Conservation (phyloP, 2,113 vertebrate genomes). For the Cebidichthys violaceus region DNA sequence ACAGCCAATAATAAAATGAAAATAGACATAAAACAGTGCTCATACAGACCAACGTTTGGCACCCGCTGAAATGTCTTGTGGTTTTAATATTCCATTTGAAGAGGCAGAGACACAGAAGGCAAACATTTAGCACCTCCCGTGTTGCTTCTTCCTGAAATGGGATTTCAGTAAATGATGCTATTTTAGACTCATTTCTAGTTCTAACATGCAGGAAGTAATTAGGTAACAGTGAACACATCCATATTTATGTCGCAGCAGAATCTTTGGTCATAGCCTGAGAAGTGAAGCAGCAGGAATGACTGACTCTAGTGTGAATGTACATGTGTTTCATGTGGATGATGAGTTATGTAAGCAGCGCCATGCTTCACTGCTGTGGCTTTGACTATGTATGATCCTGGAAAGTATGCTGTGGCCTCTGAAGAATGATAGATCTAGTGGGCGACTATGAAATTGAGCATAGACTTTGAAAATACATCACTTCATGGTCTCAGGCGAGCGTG, state of each 20-base stretch:
- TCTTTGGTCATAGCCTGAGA: constrained; percentile 31
- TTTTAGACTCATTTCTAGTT: constrained; percentile 64
- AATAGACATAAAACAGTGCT: constrained; percentile 19
- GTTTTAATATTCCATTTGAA: constrained; percentile 51
- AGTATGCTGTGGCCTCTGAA: constrained; percentile 49
- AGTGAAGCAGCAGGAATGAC: constrained; percentile 46
- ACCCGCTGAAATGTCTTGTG: not conserved
- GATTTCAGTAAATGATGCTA: constrained; percentile 65
- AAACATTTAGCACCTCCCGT: constrained; percentile 42
- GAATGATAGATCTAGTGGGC: constrained; percentile 49
- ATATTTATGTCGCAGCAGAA: constrained; percentile 44
- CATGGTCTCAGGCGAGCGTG: constrained; percentile 55
- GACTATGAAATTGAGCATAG: constrained; percentile 60
- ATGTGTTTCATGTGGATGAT: constrained; percentile 61
- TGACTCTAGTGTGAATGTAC: constrained; percentile 49
- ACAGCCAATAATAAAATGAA: not conserved
- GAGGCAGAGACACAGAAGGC: constrained; percentile 46
- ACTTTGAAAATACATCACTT: constrained; percentile 63
- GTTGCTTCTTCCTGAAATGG: constrained; percentile 59
- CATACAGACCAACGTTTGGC: constrained; percentile 37
- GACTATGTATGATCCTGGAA: constrained; percentile 56
- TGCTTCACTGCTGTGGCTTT: constrained; percentile 37
- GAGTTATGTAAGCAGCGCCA: constrained; percentile 67
- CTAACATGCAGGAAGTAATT: constrained; percentile 63
- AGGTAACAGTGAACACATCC: constrained; percentile 56